Evolutionary conservation across 2,113 vertebrate genomes (phyloP), one percentile per base, ranked within the genome.

Genomic region (Pachypanchax playfairii): DNA sequence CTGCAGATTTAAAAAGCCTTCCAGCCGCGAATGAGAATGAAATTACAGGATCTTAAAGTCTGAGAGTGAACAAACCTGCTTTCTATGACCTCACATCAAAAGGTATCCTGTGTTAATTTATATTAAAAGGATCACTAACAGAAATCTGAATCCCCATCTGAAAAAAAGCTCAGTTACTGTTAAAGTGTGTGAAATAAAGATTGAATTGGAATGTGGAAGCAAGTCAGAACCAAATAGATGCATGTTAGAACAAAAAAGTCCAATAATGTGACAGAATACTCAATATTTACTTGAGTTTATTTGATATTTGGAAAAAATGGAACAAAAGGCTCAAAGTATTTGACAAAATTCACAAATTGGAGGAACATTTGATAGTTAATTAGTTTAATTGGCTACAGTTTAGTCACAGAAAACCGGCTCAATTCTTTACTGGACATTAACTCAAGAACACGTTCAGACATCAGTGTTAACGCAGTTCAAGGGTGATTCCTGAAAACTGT

Each of bases 11-110:
- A 67, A 71, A 71, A 73, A 50, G 69, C 60, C 54, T 56, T 80
- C 65, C 76, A 76, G 58, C 46, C 1, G 51, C 11, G 66, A 78
- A 52, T n/a, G 26, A 65, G 72, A 81, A 61, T 78, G 58, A 70
- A 80, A 76, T 82, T 71, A 57, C 51, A 80, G 70, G 55, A 79
- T 56, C 70, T 65, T 60, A 54, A 57, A 49, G 50, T 18, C 22
- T 10, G 1, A 68, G 11, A 21, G 35, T 9, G 38, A 69, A 52
- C 65, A 61, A n/a, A 76, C 42, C 56, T 58, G 50, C 49, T 73
- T 65, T 79, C n/a, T 58, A 65, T 70, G 43, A 70, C 22, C 21
- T 43, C 3, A 52, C 68, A 79, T 81, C 65, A 73, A 75, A 65
- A 65, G 58, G 26, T 18, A 46, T 54, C 39, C 4, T 5, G 39